Evolutionary conservation across 2,888 invertebrate species (phyloP), one percentile per base, ranked within the genome.

Genomic region (Cotesia congregata): DNA sequence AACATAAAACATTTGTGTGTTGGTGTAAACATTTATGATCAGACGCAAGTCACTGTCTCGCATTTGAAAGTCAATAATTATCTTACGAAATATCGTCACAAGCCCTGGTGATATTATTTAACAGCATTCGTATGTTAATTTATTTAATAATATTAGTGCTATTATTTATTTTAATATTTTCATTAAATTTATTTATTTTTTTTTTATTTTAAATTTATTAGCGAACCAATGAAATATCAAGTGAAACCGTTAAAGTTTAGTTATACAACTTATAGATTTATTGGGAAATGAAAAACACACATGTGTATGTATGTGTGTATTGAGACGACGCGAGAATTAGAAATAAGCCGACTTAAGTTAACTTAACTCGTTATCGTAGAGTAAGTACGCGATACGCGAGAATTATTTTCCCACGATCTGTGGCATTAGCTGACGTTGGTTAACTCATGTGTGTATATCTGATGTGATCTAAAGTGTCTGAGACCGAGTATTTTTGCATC

Each of bases 401-500:
- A 71, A 61, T 17, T 17, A 74, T 75, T 70, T 75, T 70, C 70
- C 69, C 70, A 70, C 75, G 75, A 75, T 70, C 70, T 69, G 15
- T 15, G 50, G 69, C 67, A 69, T 70, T 69, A 72, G 71, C 40
- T 17, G 39, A 12, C 15, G 30, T 20, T 39, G 20, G 38, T 60
- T 17, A 9, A 38, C 17, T n/a, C 71, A 30, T 30, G 60, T 38
- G 12, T 30, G 67, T 78, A 77, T 80, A 81, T 82, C 81, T 80
- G 78, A 81, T 80, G 81, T 80, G 81, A 81, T 82, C 80, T 82
- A 80, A 79, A 77, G 50, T 50, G 50, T 50, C 50, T 50, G 50
- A 50, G 77, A 77, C 77, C 76, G 74, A 77, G 76, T 79, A 83
- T 83, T 84, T 84, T 84, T 83, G 79, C 82, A 79, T 80, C 80